These are phyloP conservation scores for Eutrigla gurnardus DNA, from an alignment of 2,797 vertebrate species.

Conservation along the genomic window DNA sequence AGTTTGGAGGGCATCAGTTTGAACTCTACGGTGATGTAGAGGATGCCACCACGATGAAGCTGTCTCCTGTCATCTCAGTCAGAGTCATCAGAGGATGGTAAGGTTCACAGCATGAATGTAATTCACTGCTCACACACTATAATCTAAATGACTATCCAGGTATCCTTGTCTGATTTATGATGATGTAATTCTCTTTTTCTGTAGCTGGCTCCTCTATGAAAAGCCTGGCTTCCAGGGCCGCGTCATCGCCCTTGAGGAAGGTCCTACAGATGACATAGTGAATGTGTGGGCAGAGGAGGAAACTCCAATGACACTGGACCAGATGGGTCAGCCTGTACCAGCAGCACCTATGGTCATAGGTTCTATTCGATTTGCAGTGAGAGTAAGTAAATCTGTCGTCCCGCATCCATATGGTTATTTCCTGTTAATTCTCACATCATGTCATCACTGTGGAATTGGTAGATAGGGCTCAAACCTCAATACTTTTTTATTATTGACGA, in stretches of 20 bases:
- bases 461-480: not conserved
- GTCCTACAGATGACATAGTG: constrained; percentile 86
- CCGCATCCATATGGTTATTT: not conserved
- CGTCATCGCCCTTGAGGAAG: constrained; percentile 92
- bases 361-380: constrained; percentile 91
- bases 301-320: constrained; percentile 70
- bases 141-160: not conserved
- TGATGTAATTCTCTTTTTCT: constrained; percentile 16
- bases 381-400: constrained; percentile 81
- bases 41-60: constrained; percentile 87
- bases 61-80: constrained; percentile 89
- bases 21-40: constrained; percentile 87
- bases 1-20: constrained; percentile 81
- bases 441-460: not conserved
- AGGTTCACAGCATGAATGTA: constrained; percentile 37
- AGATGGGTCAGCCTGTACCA: constrained; percentile 69
- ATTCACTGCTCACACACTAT: not conserved
- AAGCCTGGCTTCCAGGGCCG: constrained; percentile 94
- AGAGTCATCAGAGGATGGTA: constrained; percentile 96
- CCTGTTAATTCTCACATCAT: not conserved
- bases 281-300: constrained; percentile 88
- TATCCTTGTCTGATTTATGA: not conserved
- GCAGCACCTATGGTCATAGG: constrained; percentile 89
- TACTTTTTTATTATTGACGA: no score
- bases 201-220: constrained; percentile 97